Conservation (phyloP, 2,797 vertebrate species). For the Sebastes glaucus region DNA sequence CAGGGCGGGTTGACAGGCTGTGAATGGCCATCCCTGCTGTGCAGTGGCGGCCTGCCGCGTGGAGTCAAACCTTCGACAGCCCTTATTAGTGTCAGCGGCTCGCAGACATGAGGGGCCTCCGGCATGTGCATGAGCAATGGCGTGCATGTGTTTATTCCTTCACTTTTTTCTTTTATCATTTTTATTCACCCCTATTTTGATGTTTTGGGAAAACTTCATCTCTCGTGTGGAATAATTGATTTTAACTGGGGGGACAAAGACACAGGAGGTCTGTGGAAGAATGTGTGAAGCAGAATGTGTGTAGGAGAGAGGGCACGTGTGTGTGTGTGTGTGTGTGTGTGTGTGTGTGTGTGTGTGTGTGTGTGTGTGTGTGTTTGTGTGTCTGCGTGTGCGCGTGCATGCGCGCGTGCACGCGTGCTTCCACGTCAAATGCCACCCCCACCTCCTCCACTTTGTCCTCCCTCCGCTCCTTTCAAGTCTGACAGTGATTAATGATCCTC, state of each 20-base stretch:
- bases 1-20: conserved; percentile 73
- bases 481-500: conserved; percentile 85
- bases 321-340: background rate
- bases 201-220: conserved; percentile 25
- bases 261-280: conserved; percentile 47
- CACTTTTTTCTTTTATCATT: conserved; percentile 16
- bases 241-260: conserved; percentile 27
- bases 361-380: background rate
- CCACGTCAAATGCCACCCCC: conserved; percentile 50
- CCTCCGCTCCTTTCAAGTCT: conserved; percentile 69
- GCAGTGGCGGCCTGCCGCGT: conserved; percentile 70
- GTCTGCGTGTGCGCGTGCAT: background rate
- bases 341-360: conserved; percentile 12
- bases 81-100: conserved; percentile 81
- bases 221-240: conserved; percentile 38
- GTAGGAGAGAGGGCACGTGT: background rate
- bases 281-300: conserved; percentile 34
- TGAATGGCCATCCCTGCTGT: conserved; percentile 80
- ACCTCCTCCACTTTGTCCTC: conserved; percentile 38
- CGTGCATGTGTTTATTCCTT: conserved; percentile 1
- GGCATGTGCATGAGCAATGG: conserved; percentile 9
- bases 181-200: conserved; percentile 23
- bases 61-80: conserved; percentile 75
- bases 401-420: conserved; percentile 23
- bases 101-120: conserved; percentile 57